Percentiles rank a stretch among this genome's conserved stretches.
phyloP scores from a whole-genome alignment of 2,888 invertebrate species.

The Drosophila algonquin region DNA sequence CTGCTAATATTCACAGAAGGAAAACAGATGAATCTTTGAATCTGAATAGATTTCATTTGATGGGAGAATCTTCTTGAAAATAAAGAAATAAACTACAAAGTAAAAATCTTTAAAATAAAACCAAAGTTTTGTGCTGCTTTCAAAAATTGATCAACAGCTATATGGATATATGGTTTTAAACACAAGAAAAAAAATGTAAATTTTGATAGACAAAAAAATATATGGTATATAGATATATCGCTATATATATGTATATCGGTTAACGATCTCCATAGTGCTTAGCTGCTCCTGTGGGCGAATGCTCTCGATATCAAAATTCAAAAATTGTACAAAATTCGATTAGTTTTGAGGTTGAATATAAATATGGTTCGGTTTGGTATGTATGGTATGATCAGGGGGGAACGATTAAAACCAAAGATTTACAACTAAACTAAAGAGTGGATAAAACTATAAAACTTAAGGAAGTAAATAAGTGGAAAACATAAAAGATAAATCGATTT shows the following conservation, averaged over 20 bases:
- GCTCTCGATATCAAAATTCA: constrained; percentile 72
- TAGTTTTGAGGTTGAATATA: constrained; percentile 48
- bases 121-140: constrained; percentile 22
- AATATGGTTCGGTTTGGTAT: constrained; percentile 6
- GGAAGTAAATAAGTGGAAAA: constrained; percentile 29
- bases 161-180: constrained; percentile 4
- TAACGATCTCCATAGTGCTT: constrained; percentile 66
- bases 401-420: constrained; percentile 10
- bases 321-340: constrained; percentile 74
- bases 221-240: constrained; percentile 17
- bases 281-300: constrained; percentile 58
- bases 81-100: constrained; percentile 25
- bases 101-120: neutral
- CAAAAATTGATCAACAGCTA: constrained; percentile 35
- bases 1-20: neutral
- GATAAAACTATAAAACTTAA: constrained; percentile 1
- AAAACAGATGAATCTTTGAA: neutral
- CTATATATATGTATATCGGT: constrained; percentile 30
- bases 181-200: neutral
- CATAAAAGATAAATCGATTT: constrained; percentile 38
- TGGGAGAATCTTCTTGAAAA: neutral
- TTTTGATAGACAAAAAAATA: constrained; percentile 11
- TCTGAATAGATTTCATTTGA: neutral
- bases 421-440: constrained; percentile 28
- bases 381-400: constrained; percentile 3